Base-by-base conservation (phyloP, 2,113 vertebrate genomes). In the Mustela nigripes region DNA sequence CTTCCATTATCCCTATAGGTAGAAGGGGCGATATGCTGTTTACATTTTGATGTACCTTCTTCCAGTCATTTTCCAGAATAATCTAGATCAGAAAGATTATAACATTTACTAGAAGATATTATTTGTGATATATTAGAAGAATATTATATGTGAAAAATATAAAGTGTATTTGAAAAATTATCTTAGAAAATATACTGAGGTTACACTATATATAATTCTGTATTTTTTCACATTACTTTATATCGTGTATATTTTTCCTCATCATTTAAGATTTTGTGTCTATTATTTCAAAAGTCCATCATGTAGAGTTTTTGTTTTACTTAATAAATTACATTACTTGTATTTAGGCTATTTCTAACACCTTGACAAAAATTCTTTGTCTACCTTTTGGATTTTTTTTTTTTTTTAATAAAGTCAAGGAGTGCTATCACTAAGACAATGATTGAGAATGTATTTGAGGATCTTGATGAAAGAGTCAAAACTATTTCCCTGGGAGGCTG, bases 261-360 rank as follows among this genome's bases (percentile, higher is more conserved):
- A 79, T 71, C 24, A 14, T 31, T 94, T 91, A 91, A 62, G 11
- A 21, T 10, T 95, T 94, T 86, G 42, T 62, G 33, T 83, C 45
- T 39, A 11, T 83, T n/a, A 9, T 96, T 87, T 74, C 69, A 65
- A 92, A 85, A 14, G 56, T 93, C 36, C 31, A 50, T 39, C 11
- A 11, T 67, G 1, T 83, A 5, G 28, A 74, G 16, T 90, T 87
- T 95, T 24, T 31, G 11, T 96, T 96, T 95, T 81, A 74, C 36
- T n/a, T 67, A 74, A 22, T 60, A 88, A 31, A 15, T 50, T 86
- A 5, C 50, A n/a, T 76, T 91, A 42, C 50, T 94, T 62, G 50
- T 76, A 93, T 93, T 73, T 71, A 84, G 16, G 4, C 50, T 84
- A 50, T 76, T 96, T 98, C 69, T 89, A 89, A 92, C 16, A 73